These are phyloP conservation scores for Eulemur coronatus DNA, from an alignment of 2,797 vertebrate species.

Conservation along the genomic window DNA sequence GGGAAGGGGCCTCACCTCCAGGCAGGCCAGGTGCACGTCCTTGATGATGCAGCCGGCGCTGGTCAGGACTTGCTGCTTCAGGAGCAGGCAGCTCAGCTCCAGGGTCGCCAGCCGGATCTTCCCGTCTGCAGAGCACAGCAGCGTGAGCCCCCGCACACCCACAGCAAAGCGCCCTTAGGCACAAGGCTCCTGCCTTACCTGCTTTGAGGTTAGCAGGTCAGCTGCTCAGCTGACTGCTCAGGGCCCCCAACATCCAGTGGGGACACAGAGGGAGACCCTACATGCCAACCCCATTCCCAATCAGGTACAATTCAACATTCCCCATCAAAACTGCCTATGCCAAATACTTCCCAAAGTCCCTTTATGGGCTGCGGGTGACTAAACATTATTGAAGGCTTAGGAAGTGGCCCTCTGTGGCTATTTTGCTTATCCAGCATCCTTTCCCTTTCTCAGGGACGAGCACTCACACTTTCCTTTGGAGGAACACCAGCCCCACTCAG, in stretches of 20 bases:
- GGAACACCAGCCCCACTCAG: not conserved
- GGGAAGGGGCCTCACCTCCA: constrained; percentile 89
- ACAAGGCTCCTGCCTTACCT: not conserved
- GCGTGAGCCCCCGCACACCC: constrained; percentile 1
- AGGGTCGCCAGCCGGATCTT: constrained; percentile 95
- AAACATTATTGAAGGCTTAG: not conserved
- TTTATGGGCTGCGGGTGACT: not conserved
- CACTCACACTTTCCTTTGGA: not conserved
- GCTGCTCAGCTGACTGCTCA: not conserved
- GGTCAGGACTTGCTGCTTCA: constrained; percentile 95
- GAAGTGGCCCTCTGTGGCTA: not conserved
- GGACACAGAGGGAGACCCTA: not conserved
- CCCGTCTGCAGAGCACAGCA: constrained; percentile 87
- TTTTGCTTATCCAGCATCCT: not conserved
- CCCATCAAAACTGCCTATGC: not conserved
- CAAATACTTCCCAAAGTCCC: not conserved
- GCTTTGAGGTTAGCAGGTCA: not conserved
- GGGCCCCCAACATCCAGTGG: not conserved
- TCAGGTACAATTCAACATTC: not conserved
- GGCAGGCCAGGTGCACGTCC: constrained; percentile 95
- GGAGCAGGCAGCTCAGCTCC: constrained; percentile 94
- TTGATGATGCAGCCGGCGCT: constrained; percentile 92
- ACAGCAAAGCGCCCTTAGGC: not conserved
- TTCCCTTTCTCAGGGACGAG: not conserved
- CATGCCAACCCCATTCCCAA: not conserved